Conservation (phyloP, 1,140 invertebrate genomes). For the Rhynchophorus ferrugineus region DNA sequence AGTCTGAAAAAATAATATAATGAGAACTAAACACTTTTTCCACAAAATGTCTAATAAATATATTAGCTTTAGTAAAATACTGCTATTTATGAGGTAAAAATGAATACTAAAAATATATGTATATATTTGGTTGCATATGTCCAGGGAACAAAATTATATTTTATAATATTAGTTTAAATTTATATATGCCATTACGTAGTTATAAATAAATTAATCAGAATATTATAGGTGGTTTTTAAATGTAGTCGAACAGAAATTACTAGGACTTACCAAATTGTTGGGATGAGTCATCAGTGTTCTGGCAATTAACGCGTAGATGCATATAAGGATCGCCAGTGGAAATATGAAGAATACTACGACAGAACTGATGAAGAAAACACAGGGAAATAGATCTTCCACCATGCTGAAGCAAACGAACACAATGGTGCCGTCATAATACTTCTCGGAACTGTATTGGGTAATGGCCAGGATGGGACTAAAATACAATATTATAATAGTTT, state of each 20-base stretch:
- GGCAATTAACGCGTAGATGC: constrained; percentile 76
- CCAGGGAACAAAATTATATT: too few species aligned
- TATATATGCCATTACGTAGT: too few species aligned
- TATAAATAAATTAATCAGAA: too few species aligned
- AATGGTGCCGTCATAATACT: constrained; percentile 60
- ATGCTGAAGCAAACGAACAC: constrained; percentile 68
- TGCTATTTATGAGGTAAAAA: too few species aligned
- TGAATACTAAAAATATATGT: too few species aligned
- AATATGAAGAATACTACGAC: constrained; percentile 77
- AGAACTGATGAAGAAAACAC: constrained; percentile 69
- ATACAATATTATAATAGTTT: constrained; percentile 21
- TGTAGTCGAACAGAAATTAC: too few species aligned
- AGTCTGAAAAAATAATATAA: constrained; percentile 11
- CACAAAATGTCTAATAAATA: too few species aligned
- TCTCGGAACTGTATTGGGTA: constrained; percentile 59
- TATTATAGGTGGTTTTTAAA: too few species aligned
- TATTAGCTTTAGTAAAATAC: too few species aligned
- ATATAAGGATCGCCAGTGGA: constrained; percentile 69
- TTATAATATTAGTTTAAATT: too few species aligned
- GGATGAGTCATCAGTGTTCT: constrained; percentile 73
- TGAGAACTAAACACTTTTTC: too few species aligned
- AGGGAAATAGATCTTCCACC: constrained; percentile 63
- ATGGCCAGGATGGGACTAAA: constrained; percentile 73
- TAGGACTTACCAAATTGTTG: constrained; percentile 48
- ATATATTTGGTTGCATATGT: too few species aligned